phyloP scores from a whole-genome alignment of 2,888 invertebrate genomes.

The Elysia crispata region DNA sequence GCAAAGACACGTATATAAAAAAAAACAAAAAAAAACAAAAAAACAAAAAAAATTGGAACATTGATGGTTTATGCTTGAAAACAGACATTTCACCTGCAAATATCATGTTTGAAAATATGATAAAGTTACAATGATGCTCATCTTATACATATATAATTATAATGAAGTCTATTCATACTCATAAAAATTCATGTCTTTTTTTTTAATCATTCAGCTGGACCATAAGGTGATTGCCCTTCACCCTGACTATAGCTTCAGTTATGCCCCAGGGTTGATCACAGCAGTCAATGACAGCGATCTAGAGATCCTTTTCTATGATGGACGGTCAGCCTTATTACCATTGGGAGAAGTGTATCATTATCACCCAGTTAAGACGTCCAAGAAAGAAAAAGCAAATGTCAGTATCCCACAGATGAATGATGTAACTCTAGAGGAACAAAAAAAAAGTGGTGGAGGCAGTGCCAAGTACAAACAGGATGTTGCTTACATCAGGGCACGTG shows the following conservation, averaged over 20 bases:
- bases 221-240: constrained; percentile 69
- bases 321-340: constrained; percentile 53
- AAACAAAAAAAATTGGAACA: too few species aligned
- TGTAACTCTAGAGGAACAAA: constrained; percentile 12
- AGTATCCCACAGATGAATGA: too few species aligned
- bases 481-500: constrained; percentile 64
- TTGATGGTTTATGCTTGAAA: too few species aligned
- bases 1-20: too few species aligned
- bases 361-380: constrained; percentile 3
- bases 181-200: background rate
- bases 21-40: too few species aligned
- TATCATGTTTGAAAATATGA: background rate
- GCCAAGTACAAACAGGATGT: constrained; percentile 68
- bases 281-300: constrained; percentile 27
- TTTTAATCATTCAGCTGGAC: constrained; percentile 55
- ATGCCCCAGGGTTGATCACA: constrained; percentile 69
- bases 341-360: constrained; percentile 62
- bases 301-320: constrained; percentile 67
- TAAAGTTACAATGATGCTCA: background rate
- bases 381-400: background rate
- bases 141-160: background rate
- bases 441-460: constrained; percentile 34
- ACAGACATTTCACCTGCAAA: background rate
- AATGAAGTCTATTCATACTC: background rate
- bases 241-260: constrained; percentile 69